Conservation (phyloP, 2,113 vertebrate genomes). For the Carassius carassius region DNA sequence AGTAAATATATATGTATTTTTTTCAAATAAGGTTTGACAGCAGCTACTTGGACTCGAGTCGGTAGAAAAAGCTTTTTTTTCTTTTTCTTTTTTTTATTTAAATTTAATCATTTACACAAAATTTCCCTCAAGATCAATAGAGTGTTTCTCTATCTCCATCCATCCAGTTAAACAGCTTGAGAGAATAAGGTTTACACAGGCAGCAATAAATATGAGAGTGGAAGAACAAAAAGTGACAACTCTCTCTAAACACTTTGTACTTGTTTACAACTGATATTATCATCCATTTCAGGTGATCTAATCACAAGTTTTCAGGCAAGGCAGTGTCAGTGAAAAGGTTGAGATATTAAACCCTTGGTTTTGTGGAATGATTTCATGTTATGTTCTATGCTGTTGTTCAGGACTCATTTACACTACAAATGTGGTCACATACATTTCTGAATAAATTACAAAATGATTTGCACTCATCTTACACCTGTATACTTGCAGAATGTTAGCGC, state of each 20-base stretch:
- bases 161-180: background rate
- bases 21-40: no score
- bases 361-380: background rate
- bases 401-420: background rate
- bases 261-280: background rate
- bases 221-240: background rate
- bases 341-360: background rate
- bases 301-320: background rate
- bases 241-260: background rate
- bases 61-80: conserved; percentile 5
- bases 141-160: background rate
- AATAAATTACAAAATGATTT: background rate
- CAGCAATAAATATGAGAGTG: background rate
- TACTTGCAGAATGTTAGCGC: background rate
- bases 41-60: background rate
- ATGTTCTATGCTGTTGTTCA: background rate
- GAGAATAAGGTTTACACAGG: background rate
- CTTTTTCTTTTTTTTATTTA: no score
- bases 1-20: background rate
- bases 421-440: background rate
- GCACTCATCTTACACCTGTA: background rate
- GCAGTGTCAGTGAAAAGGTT: background rate
- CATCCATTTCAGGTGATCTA: background rate
- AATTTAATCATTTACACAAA: conserved; percentile 13
- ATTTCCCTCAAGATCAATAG: background rate